A percentile compares a stretch with the other conserved stretches of the same genome.
phyloP scores from a whole-genome alignment of 2,113 vertebrate genomes.

The Eidolon helvum region DNA sequence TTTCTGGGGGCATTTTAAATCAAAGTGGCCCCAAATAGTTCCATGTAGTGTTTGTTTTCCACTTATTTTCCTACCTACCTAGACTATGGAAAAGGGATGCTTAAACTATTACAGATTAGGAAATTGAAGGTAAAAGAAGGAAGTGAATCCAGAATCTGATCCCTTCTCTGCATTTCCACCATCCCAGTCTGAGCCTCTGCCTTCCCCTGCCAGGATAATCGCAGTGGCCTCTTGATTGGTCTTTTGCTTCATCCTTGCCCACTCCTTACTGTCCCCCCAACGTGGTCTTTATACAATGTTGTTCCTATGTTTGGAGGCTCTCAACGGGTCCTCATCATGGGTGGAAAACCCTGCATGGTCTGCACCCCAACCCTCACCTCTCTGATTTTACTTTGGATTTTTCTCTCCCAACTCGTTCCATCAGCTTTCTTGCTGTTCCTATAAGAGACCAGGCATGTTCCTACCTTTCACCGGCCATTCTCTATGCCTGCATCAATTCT shows the following conservation, averaged over 20 bases:
- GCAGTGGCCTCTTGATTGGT: background rate
- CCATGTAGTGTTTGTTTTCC: background rate
- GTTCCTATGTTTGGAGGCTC: background rate
- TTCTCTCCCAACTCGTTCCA: background rate
- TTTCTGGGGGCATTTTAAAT: background rate
- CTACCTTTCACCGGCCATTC: background rate
- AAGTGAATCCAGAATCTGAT: background rate
- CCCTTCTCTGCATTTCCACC: background rate
- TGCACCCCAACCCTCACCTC: too few relatives aligned
- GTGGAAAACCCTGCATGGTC: background rate
- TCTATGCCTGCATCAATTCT: background rate
- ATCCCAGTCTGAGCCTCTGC: rapidly evolving
- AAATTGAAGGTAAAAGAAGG: background rate
- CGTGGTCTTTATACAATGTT: background rate
- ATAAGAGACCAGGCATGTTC: background rate
- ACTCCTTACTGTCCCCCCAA: background rate
- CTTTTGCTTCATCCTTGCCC: background rate
- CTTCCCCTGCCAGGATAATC: background rate
- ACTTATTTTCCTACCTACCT: background rate
- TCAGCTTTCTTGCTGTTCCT: background rate
- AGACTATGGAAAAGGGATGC: background rate
- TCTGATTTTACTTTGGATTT: background rate
- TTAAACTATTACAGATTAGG: background rate
- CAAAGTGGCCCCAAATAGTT: background rate
- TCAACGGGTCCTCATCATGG: background rate